Evolutionary conservation across 2,113 vertebrate species (phyloP).

Genomic region (Pungitius pungitius): DNA sequence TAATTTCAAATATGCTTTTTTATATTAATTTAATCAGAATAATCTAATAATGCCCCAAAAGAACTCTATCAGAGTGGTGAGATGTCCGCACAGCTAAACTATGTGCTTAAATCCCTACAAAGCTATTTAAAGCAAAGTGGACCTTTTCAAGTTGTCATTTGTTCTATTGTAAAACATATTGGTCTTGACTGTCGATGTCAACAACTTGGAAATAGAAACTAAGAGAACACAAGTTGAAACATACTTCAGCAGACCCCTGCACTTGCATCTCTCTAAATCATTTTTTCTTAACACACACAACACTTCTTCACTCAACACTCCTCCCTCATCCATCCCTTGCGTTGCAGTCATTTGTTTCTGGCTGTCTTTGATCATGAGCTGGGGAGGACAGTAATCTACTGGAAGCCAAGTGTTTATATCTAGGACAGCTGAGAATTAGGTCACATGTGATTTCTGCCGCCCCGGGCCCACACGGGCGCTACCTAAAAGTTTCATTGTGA

Average conservation of each 20-base stretch:
- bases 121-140: neutral
- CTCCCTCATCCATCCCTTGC: constrained; percentile 40
- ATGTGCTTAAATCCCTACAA: neutral
- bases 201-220: constrained; percentile 14
- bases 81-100: neutral
- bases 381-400: constrained; percentile 67
- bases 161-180: neutral
- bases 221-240: constrained; percentile 1
- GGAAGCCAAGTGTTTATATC: constrained; percentile 71
- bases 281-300: constrained; percentile 6
- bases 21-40: neutral
- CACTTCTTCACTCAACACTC: constrained; percentile 16
- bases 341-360: constrained; percentile 56
- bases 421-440: constrained; percentile 72
- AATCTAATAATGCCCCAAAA: neutral
- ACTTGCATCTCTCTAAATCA: constrained; percentile 16
- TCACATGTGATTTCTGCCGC: constrained; percentile 64
- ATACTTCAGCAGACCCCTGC: constrained; percentile 2
- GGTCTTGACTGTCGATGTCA: neutral
- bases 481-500: constrained; percentile 50
- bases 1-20: neutral
- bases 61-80: neutral
- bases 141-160: neutral
- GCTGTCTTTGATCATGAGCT: constrained; percentile 65
- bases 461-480: constrained; percentile 39